phyloP scores from a whole-genome alignment of 2,797 vertebrate genomes.

The Kryptolebias ocellatus region DNA sequence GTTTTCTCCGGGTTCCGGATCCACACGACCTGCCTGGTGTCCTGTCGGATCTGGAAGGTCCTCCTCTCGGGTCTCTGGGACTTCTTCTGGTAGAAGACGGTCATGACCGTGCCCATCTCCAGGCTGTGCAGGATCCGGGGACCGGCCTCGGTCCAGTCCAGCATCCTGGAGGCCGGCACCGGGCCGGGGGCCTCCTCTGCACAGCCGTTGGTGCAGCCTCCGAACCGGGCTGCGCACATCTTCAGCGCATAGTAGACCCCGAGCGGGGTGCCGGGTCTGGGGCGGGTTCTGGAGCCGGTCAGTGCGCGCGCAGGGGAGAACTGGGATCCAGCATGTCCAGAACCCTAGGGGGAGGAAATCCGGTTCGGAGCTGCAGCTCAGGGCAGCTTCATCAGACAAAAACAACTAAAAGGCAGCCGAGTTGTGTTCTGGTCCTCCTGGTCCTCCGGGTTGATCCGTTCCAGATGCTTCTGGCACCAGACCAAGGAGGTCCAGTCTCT shows the following conservation, averaged over 20 bases:
- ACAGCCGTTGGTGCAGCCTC: constrained; percentile 83
- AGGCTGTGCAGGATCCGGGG: constrained; percentile 81
- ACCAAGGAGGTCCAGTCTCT: constrained; percentile 66
- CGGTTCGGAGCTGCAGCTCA: not conserved
- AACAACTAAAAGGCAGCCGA: constrained; percentile 26
- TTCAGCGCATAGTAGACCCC: constrained; percentile 65
- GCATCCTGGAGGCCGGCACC: constrained; percentile 63
- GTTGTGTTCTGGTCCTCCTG: constrained; percentile 55
- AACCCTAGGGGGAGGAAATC: constrained; percentile 16
- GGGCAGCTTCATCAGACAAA: not conserved
- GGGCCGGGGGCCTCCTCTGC: constrained; percentile 63
- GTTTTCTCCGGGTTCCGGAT: constrained; percentile 84
- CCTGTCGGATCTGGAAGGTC: constrained; percentile 85
- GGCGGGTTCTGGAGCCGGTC: constrained; percentile 1
- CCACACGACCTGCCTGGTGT: constrained; percentile 86
- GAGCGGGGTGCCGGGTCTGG: constrained; percentile 19
- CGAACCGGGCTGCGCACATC: constrained; percentile 84
- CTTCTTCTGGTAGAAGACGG: constrained; percentile 89
- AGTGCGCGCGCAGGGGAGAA: not conserved
- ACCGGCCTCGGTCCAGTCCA: constrained; percentile 79
- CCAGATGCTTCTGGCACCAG: constrained; percentile 78
- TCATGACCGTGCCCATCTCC: constrained; percentile 86
- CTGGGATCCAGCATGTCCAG: constrained; percentile 31
- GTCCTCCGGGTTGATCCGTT: constrained; percentile 70
- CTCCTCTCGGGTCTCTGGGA: constrained; percentile 87